These are phyloP conservation scores for Ptilorrhoa leucosticta DNA, from an alignment of 2,113 vertebrate species.

Conservation along the genomic window DNA sequence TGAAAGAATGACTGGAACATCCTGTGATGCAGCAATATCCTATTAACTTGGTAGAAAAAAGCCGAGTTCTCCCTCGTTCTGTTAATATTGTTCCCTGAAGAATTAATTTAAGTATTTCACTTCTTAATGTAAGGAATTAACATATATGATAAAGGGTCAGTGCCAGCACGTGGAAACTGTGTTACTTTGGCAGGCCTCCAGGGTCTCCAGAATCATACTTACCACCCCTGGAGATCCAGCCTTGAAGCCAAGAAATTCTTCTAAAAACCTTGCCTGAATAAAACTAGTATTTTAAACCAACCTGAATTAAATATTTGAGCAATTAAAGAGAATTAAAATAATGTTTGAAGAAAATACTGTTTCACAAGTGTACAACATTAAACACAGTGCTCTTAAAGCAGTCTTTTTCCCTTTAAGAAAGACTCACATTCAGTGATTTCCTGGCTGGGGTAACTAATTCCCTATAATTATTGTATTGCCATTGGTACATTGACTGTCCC, in stretches of 20 bases:
- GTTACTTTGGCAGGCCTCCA: background rate
- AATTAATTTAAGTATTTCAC: background rate
- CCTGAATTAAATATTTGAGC: background rate
- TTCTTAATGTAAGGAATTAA: conserved; percentile 28
- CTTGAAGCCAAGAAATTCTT: background rate
- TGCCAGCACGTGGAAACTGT: background rate
- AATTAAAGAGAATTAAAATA: background rate
- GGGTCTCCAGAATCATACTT: background rate
- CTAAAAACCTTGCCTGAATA: background rate
- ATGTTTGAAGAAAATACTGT: background rate
- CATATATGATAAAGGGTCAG: background rate
- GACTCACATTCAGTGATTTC: background rate
- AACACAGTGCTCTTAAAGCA: background rate
- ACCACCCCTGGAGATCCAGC: background rate
- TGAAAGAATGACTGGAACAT: background rate
- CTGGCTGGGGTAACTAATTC: background rate
- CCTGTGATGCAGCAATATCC: background rate
- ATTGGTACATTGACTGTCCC: background rate
- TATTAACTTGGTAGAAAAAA: background rate
- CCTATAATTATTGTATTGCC: background rate
- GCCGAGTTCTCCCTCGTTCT: background rate
- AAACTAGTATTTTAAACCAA: background rate
- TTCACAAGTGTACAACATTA: background rate
- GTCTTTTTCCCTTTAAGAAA: background rate
- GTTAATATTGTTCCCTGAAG: conserved; percentile 15